These are phyloP conservation scores for Minunthozetes semirufus DNA, from an alignment of 2,888 invertebrate species.

Conservation along the genomic window DNA sequence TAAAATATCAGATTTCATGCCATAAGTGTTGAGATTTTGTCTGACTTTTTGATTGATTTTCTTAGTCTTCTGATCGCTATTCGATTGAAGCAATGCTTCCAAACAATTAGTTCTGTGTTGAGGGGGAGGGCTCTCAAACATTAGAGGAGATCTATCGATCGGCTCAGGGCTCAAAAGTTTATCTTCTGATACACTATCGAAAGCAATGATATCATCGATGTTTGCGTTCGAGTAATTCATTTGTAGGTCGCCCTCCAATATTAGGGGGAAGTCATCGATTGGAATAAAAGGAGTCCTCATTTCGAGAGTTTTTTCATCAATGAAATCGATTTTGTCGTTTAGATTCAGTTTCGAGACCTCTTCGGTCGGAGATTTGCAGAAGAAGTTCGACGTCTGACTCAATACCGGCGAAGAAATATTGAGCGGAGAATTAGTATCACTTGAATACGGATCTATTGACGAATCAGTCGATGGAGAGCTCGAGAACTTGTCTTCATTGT, in stretches of 20 bases:
- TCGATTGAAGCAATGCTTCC: constrained; percentile 31
- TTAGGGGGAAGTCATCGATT: constrained; percentile 31
- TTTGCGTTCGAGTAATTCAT: constrained; percentile 27
- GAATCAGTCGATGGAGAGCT: constrained; percentile 41
- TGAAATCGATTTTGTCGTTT: constrained; percentile 30
- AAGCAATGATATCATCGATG: constrained; percentile 33
- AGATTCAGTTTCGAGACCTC: constrained; percentile 23
- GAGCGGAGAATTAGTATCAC: constrained; percentile 29
- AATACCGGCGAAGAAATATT: constrained; percentile 16
- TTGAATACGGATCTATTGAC: constrained; percentile 38
- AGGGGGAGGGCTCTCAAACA: not conserved
- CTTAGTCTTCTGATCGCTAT: not conserved
- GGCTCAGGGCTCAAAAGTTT: not conserved
- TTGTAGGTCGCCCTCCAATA: not conserved
- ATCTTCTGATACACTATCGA: not conserved
- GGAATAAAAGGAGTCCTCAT: constrained; percentile 35
- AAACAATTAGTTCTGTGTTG: not conserved
- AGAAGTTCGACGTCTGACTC: constrained; percentile 26
- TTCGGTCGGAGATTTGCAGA: constrained; percentile 25
- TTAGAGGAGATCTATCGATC: not conserved
- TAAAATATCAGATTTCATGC: not conserved
- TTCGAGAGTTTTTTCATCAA: constrained; percentile 31
- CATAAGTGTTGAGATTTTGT: not conserved
- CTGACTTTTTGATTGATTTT: not conserved
- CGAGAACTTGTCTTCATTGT: constrained; percentile 41